Percentiles rank a stretch among this genome's conserved stretches.
Conservation (phyloP, 23 tunicate species). For the Ascidia mentula region DNA sequence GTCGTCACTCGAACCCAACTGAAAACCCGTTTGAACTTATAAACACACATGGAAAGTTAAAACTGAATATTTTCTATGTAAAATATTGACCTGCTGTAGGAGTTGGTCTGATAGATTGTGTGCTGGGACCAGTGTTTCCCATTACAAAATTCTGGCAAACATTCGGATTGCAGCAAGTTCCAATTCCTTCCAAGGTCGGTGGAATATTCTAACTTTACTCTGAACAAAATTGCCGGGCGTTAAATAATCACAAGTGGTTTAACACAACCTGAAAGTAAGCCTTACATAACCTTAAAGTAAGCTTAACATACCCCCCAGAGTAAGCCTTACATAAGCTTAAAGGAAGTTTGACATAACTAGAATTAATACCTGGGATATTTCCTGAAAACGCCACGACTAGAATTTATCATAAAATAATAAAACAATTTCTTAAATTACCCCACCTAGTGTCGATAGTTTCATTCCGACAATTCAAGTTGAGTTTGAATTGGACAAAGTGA, state of each 20-base stretch:
- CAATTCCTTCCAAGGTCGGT: conserved; percentile 72
- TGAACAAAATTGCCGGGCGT: neutral
- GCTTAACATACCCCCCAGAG: too few species aligned
- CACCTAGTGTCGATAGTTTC: neutral
- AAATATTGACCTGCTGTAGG: conserved; percentile 20
- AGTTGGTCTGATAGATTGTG: conserved; percentile 28
- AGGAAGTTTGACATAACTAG: too few species aligned
- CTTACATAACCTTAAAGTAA: too few species aligned
- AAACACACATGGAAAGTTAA: neutral
- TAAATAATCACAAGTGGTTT: neutral
- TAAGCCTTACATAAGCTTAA: too few species aligned
- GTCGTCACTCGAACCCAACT: conserved; percentile 71
- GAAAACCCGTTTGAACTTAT: neutral
- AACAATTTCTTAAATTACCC: too few species aligned
- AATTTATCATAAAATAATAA: too few species aligned
- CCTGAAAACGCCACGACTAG: too few species aligned
- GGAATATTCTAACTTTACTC: conserved; percentile 65
- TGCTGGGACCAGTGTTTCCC: conserved; percentile 43
- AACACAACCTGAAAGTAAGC: too few species aligned
- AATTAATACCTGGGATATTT: too few species aligned
- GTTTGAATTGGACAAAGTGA: conserved; percentile 54
- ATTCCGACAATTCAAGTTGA: conserved; percentile 38
- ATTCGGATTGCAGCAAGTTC: conserved; percentile 52
- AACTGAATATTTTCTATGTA: neutral
- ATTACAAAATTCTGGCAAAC: conserved; percentile 57